Base-by-base conservation (phyloP, 2,113 vertebrate genomes). In the Onychostoma macrolepis region DNA sequence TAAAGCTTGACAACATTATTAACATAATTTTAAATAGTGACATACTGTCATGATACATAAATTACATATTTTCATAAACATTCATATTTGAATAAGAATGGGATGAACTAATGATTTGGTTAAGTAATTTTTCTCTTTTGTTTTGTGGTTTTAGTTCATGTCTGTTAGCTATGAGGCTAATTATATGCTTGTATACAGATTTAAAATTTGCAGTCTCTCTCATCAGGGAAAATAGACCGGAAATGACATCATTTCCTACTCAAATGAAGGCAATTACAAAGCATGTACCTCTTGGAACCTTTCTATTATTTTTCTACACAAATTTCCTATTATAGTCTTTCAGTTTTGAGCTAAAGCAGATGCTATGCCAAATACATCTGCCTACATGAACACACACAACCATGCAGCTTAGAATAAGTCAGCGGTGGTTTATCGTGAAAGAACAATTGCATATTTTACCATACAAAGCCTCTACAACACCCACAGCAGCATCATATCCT, bases 401-500 rank as follows among this genome's bases (percentile, higher is more conserved):
- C 50, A 53, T 61, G 21, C 56, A 24, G 56, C 56, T n/a, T 8
- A n/a, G 24, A 61, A 61, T 24, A 61, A 61, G 24, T 61, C 71
- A 74, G 36, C 9, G 9, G 76, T 4, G 48, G 5, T 50, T 48
- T 48, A 50, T 80, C 11, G 6, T 61, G 5, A n/a, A 36, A 67
- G n/a, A 82, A 67, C 58, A 67, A 67, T 28, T 19, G 80, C 41
- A 67, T 82, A 43, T 65, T 43, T 41, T 11, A 28, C 1, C 61
- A 45, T 17, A 82, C 58, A 82, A 82, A 65, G 56, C 36, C 58
- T 19, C 38, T 65, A 28, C 36, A 41, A 82, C 38, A 82, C 80
- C 80, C 80, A 82, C 80, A 67, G 9, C 58, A 82, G 58, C 58
- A 65, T 65, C 80, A 82, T 45, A 19, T 67, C 80, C 58, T 82